A percentile compares a stretch with the other conserved stretches of the same genome.
Evolutionary conservation across 2,888 invertebrate genomes (phyloP).

Genomic region (Himalopsyche anomala): DNA sequence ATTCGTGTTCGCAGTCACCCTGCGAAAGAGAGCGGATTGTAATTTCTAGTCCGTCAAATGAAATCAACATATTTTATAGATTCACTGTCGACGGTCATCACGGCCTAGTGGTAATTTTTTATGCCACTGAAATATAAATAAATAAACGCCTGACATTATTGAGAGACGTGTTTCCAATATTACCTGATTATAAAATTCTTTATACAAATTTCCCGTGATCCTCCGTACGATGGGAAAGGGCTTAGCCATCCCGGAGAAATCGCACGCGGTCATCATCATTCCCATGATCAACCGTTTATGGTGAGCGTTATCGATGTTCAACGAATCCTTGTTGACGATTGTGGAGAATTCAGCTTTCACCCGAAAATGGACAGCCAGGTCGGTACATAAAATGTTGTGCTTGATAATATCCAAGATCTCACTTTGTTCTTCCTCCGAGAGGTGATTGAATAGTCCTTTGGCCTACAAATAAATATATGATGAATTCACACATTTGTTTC

Average conservation of each 20-base stretch:
- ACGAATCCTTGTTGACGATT: conserved; percentile 73
- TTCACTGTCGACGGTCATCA: no score
- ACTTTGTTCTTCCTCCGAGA: conserved; percentile 71
- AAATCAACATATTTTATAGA: no score
- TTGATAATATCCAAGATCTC: conserved; percentile 76
- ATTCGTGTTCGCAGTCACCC: conserved; percentile 78
- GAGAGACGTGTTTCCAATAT: neutral
- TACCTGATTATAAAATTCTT: conserved; percentile 77
- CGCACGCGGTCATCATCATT: conserved; percentile 79
- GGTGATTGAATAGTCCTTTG: conserved; percentile 74
- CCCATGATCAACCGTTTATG: conserved; percentile 78
- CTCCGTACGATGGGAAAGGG: conserved; percentile 77
- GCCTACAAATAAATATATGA: conserved; percentile 70
- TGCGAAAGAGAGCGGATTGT: conserved; percentile 67
- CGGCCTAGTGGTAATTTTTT: no score
- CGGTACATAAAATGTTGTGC: conserved; percentile 79
- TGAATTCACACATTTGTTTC: neutral
- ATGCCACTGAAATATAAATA: no score
- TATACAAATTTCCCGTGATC: conserved; percentile 76
- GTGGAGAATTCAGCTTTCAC: conserved; percentile 76
- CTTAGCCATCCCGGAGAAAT: conserved; percentile 79
- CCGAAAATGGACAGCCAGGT: conserved; percentile 78
- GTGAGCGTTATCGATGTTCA: conserved; percentile 74
- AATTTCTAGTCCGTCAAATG: no score
- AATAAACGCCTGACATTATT: no score